Evolutionary conservation across 2,113 vertebrate genomes (phyloP), one percentile per base, ranked within the genome.

Genomic region (Pterocles gutturalis): DNA sequence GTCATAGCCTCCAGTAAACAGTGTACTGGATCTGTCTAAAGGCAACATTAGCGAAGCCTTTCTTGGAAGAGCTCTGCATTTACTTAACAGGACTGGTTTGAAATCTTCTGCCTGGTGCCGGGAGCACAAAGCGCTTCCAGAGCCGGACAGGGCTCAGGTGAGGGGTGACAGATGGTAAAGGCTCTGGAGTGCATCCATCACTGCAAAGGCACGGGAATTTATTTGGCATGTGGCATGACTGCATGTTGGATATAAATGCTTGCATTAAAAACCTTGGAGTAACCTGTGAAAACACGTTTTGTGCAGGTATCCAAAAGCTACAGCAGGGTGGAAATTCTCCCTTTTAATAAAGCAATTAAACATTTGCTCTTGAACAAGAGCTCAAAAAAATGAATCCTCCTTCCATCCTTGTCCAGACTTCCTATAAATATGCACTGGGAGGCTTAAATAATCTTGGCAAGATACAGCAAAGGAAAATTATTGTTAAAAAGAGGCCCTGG

Each of bases 391-490:
- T 25, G 46, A 91, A 66, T 88, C 60, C 36, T 90, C 36, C 43
- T 84, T 90, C 93, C 38, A 93, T 83, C 78, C n/a, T 67, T 83
- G 62, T 92, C 86, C 83, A 93, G 53, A 61, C 90, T 87, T 94
- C 92, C 81, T 85, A 79, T 87, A 86, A 95, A 83, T 91, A 89
- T 94, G 82, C 77, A 60, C 86, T 89, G 66, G 65, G 82, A 94
- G 75, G 85, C 86, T 97, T 95, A 94, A 96, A 95, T 94, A 96
- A 94, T 94, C 88, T 93, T 97, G 96, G 96, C 96, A 90, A 95
- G 77, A 79, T 83, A 67, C 2, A 89, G 95, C 54, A 81, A 91
- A 93, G 95, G 95, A 95, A 97, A 97, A 95, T 94, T 91, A 93
- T 94, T 95, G 95, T 93, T 94, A 90, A 88, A 94, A 93, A 80